Base-by-base conservation (phyloP, 2,888 invertebrate genomes). In the Rhagophthalmus giganteus region DNA sequence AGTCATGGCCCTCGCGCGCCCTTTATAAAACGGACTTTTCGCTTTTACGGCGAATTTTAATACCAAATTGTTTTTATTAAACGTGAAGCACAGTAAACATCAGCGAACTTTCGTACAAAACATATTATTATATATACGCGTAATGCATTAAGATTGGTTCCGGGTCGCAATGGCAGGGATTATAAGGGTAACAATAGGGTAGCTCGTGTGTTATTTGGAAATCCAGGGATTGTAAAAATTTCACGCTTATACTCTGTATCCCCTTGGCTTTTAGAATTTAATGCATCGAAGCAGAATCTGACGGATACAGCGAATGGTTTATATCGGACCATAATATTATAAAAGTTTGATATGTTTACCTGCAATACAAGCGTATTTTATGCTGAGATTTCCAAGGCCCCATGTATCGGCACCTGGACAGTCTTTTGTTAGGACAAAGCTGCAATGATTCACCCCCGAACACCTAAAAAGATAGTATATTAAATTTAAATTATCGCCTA, bases 291-390 rank as follows among this genome's bases (percentile, higher is more conserved):
- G 28, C 16, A 11, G 25, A 38, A 41, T 37, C 28, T 47, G 32
- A 34, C 25, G 24, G 10, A 25, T 20, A 26, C 33, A 20, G 7
- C 20, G 20, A 7, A 20, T 20, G 20, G n/a, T n/a, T n/a, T n/a
- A n/a, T n/a, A n/a, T n/a, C n/a, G n/a, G n/a, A n/a, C n/a, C n/a
- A n/a, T n/a, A n/a, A n/a, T n/a, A n/a, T n/a, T n/a, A n/a, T n/a
- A n/a, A 11, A 12, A 31, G 25, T 42, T 32, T 37, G 24, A 37
- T 26, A 26, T n/a, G 70, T 79, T 81, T 73, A 88, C 88, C 86
- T 71, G 86, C 83, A 72, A 87, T 83, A 66, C 88, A 88, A 49
- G 85, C 85, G 68, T 87, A 88, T 71, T 85, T 86, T 15, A 88
- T 77, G 55, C 78, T 81, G 28, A 88, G 78, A 39, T 80, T 79